Base-by-base conservation (phyloP, 2,888 invertebrate genomes). In the Nemurella pictetii region DNA sequence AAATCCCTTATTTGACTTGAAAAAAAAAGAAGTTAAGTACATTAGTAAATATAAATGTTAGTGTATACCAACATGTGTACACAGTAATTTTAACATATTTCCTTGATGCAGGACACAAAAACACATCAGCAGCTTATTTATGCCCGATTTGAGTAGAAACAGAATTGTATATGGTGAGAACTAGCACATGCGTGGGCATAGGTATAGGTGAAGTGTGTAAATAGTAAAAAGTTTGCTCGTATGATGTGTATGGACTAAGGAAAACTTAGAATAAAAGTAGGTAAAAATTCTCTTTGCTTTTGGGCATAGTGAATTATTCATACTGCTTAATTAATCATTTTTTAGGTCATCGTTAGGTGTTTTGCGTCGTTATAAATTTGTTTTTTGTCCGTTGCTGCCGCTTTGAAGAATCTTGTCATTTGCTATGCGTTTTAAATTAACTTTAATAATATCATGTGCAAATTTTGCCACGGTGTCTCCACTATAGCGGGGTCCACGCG, bases 81-180 rank as follows among this genome's bases (percentile, higher is more conserved):
- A n/a, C n/a, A n/a, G n/a, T n/a, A n/a, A 55, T 55, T 12, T 55
- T 55, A 55, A 55, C 20, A 55, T 20, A 55, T 55, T 55, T 55
- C 55, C 9, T 55, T 55, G 55, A 55, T 20, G 55, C 20, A 55
- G 55, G 55, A 20, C 9, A 12, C 32, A 55, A 12, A 55, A 55
- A 55, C 55, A 55, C 55, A 55, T 12, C 20, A 55, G 9, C 9
- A 20, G 55, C 55, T 55, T 55, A 55, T 55, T 55, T 55, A 55
- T 55, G 55, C 55, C 55, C 55, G 20, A 2, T 55, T 20, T 2
- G 55, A 55, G 55, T 20, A 75, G 7, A 75, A 75, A 75, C 28
- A 75, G 75, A 25, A 75, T 75, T 75, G 9, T 75, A 28, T 26
- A 75, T 75, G 26, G 75, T 75, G 75, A n/a, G 75, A 75, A 75